A percentile compares a stretch with the other conserved stretches of the same genome.
Conservation (phyloP, 2,797 vertebrate genomes). For the Sebastes oblongus region DNA sequence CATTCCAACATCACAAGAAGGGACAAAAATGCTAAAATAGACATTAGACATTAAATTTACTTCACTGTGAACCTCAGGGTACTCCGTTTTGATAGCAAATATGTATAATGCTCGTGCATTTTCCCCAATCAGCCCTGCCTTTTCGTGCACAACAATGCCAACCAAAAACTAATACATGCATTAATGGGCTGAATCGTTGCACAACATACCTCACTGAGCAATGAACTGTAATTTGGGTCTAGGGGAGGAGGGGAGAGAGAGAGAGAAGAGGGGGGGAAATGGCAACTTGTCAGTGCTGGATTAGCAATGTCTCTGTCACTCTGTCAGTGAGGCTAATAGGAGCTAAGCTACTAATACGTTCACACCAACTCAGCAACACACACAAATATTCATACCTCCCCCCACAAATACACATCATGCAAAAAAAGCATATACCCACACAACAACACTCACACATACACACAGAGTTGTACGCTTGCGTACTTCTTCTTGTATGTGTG, state of each 20-base stretch:
- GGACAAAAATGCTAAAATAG: neutral
- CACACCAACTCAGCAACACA: conserved; percentile 35
- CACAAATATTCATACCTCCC: conserved; percentile 26
- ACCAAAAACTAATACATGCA: neutral
- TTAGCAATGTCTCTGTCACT: conserved; percentile 75
- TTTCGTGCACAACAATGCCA: neutral
- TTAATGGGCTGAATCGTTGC: conserved; percentile 2
- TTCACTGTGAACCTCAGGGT: neutral
- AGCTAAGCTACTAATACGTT: conserved; percentile 70
- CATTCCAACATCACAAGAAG: neutral
- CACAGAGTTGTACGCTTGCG: neutral
- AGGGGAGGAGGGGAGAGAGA: neutral
- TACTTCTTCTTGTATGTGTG: neutral
- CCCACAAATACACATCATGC: neutral
- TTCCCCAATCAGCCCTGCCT: neutral
- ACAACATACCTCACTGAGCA: conserved; percentile 6
- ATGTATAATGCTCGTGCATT: neutral
- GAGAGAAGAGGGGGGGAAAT: conserved; percentile 25
- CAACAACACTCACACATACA: neutral
- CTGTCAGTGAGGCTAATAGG: conserved; percentile 69
- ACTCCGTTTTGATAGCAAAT: neutral
- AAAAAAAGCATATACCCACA: neutral
- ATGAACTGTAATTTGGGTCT: conserved; percentile 49
- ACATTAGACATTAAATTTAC: neutral
- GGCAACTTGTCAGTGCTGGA: conserved; percentile 67